A percentile compares a stretch with the other conserved stretches of the same genome.
phyloP scores from a whole-genome alignment of 2,888 invertebrate genomes.

The Netelia virgata region DNA sequence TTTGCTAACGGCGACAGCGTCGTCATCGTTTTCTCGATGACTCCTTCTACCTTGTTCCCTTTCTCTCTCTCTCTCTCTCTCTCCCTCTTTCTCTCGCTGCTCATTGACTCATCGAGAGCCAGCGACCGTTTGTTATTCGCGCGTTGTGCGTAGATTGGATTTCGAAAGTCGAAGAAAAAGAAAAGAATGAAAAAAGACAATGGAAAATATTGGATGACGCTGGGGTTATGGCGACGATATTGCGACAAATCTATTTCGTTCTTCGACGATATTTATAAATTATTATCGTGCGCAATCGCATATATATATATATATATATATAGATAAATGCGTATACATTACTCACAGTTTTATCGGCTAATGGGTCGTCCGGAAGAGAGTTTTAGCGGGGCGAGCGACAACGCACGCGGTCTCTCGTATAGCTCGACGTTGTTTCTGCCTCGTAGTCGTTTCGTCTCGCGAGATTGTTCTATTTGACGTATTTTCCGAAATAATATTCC shows the following conservation, averaged over 20 bases:
- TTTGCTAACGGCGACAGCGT: slow-evolving; percentile 52
- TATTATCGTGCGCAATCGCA: background rate
- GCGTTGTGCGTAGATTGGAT: slow-evolving; percentile 31
- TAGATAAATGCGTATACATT: background rate
- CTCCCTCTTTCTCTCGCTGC: slow-evolving; percentile 2
- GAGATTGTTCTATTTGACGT: slow-evolving; percentile 7
- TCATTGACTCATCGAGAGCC: slow-evolving; percentile 48
- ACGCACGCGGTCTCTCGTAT: background rate
- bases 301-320: background rate
- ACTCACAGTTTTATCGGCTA: slow-evolving; percentile 56
- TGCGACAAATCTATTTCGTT: too few species aligned
- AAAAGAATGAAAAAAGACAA: background rate
- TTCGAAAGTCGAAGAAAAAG: background rate
- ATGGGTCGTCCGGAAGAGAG: slow-evolving; percentile 34
- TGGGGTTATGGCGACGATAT: too few species aligned
- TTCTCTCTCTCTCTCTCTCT: background rate
- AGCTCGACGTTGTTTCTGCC: background rate
- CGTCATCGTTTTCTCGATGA: slow-evolving; percentile 67
- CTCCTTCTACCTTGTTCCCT: slow-evolving; percentile 59
- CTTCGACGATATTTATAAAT: too few species aligned
- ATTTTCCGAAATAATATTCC: slow-evolving; percentile 46
- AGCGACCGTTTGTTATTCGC: slow-evolving; percentile 23
- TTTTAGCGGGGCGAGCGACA: slow-evolving; percentile 3
- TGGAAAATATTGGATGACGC: too few species aligned
- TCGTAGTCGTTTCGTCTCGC: background rate